These are phyloP conservation scores for Chaetodon auriga DNA, from an alignment of 2,113 vertebrate species.

Conservation along the genomic window DNA sequence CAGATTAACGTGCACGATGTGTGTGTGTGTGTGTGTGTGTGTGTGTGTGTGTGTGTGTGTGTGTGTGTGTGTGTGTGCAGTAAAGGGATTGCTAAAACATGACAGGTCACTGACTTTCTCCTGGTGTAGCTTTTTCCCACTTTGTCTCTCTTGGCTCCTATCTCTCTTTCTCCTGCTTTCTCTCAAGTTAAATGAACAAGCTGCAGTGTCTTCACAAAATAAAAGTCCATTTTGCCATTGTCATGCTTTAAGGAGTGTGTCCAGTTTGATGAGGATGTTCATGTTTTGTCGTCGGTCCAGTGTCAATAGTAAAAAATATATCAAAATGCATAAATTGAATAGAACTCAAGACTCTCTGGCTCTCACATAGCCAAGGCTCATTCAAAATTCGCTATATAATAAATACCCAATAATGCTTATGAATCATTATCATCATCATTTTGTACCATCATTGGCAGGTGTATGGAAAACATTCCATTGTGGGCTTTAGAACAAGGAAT, in stretches of 20 bases:
- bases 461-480: neutral
- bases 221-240: neutral
- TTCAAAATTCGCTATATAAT: neutral
- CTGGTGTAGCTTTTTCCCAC: constrained; percentile 47
- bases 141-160: constrained; percentile 16
- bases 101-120: constrained; percentile 72
- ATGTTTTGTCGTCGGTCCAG: neutral
- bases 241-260: neutral
- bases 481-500: neutral
- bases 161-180: constrained; percentile 5
- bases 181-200: constrained; percentile 10
- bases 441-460: no score
- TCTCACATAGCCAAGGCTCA: neutral
- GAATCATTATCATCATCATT: no score
- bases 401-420: neutral
- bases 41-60: constrained; percentile 34
- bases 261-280: neutral
- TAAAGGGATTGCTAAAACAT: constrained; percentile 59
- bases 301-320: neutral
- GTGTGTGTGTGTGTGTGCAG: constrained; percentile 20
- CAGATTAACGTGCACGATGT: constrained; percentile 80
- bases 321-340: no score
- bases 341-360: neutral
- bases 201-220: neutral
- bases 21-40: constrained; percentile 29